Percentiles rank a stretch among this genome's conserved stretches.
Conservation (phyloP, 2,888 invertebrate genomes). For the Leucania comma region DNA sequence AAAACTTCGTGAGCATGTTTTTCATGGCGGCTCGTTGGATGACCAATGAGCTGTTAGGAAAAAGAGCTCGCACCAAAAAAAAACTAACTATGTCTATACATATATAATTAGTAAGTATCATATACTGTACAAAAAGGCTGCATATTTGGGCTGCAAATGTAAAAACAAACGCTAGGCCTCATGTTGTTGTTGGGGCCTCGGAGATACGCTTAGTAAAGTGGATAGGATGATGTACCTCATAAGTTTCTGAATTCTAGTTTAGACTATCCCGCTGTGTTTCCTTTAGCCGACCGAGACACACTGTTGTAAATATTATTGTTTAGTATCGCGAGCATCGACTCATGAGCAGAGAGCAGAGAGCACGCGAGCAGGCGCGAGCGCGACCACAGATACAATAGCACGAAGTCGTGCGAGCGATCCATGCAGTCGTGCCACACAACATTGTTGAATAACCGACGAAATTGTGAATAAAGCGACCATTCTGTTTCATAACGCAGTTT, state of each 20-base stretch:
- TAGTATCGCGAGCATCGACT: slow-evolving; percentile 63
- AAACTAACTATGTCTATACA: slow-evolving; percentile 83
- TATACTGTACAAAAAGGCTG: slow-evolving; percentile 61
- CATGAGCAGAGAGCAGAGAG: slow-evolving; percentile 16
- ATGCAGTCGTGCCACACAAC: slow-evolving; percentile 74
- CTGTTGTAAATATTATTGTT: slow-evolving; percentile 83
- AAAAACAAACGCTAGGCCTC: slow-evolving; percentile 82
- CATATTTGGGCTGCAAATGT: slow-evolving; percentile 56
- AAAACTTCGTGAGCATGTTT: slow-evolving; percentile 75
- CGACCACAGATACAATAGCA: slow-evolving; percentile 74
- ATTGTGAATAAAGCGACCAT: slow-evolving; percentile 90
- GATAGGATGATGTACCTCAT: slow-evolving; percentile 86
- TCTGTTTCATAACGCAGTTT: slow-evolving; percentile 86
- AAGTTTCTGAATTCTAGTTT: slow-evolving; percentile 84
- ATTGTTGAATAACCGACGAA: slow-evolving; percentile 89
- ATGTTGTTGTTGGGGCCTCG: slow-evolving; percentile 83
- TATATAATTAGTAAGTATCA: slow-evolving; percentile 61
- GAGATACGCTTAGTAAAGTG: slow-evolving; percentile 90
- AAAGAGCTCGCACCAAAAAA: slow-evolving; percentile 55
- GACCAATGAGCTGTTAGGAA: slow-evolving; percentile 45
- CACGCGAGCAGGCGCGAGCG: slow-evolving; percentile 52
- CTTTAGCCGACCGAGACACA: slow-evolving; percentile 70
- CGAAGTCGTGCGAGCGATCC: slow-evolving; percentile 89
- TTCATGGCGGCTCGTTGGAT: slow-evolving; percentile 68
- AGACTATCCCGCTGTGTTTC: slow-evolving; percentile 73